These are phyloP conservation scores for Xylocampa areola DNA, from an alignment of 2,888 invertebrate genomes.

Conservation along the genomic window DNA sequence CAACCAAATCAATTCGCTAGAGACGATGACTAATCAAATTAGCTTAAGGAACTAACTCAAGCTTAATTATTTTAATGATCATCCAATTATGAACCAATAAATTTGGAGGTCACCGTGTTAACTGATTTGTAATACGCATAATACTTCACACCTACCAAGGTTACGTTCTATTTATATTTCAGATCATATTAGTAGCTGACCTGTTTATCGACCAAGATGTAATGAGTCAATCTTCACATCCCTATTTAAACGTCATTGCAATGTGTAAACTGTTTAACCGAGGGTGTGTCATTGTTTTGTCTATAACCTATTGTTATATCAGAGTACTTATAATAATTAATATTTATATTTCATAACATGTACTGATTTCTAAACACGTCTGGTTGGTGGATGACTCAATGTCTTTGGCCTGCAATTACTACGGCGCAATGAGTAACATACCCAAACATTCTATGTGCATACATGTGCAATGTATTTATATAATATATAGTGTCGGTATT, in stretches of 20 bases:
- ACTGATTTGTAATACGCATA: slow-evolving; percentile 24
- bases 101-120: slow-evolving; percentile 40
- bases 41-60: slow-evolving; percentile 20
- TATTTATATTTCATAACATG: slow-evolving; percentile 58
- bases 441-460: slow-evolving; percentile 10
- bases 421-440: slow-evolving; percentile 20
- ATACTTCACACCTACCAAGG: slow-evolving; percentile 22
- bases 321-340: slow-evolving; percentile 48
- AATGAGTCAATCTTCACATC: slow-evolving; percentile 62
- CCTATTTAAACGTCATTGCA: slow-evolving; percentile 59
- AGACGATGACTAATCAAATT: background rate
- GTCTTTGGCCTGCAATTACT: slow-evolving; percentile 31
- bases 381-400: slow-evolving; percentile 45
- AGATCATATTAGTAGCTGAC: slow-evolving; percentile 11
- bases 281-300: slow-evolving; percentile 78
- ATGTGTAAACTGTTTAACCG: slow-evolving; percentile 46
- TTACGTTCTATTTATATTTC: slow-evolving; percentile 5
- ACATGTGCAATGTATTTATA: background rate
- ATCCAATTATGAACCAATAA: slow-evolving; percentile 29
- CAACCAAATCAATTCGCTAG: too few relatives aligned
- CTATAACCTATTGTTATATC: slow-evolving; percentile 58
- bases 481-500: slow-evolving; percentile 21
- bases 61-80: slow-evolving; percentile 1
- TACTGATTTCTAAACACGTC: slow-evolving; percentile 56
- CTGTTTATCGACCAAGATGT: slow-evolving; percentile 12